Evolutionary conservation across 2,888 invertebrate genomes (phyloP).

Genomic region (Pristionchus mayeri): DNA sequence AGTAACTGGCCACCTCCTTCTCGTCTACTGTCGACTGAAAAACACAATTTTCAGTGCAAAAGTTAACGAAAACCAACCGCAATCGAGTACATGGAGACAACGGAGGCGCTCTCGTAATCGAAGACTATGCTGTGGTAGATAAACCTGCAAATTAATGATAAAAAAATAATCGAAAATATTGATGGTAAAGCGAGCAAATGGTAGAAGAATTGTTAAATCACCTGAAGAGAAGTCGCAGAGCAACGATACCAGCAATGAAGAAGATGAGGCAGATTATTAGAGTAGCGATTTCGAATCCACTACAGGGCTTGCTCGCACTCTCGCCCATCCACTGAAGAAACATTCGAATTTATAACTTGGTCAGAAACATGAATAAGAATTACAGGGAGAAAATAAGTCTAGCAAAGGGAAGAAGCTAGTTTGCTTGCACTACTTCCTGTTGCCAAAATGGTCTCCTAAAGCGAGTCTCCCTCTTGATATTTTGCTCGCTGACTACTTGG

Average conservation of each 20-base stretch:
- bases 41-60: background rate
- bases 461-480: no score
- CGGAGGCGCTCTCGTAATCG: slow-evolving; percentile 32
- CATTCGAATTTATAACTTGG: no score
- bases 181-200: background rate
- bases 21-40: slow-evolving; percentile 25
- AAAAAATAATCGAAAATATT: background rate
- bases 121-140: background rate
- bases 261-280: background rate
- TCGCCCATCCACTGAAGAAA: no score
- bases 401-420: no score
- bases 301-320: no score
- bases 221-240: background rate
- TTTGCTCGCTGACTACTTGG: background rate
- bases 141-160: background rate
- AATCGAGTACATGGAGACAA: slow-evolving; percentile 44
- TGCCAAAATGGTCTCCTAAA: no score
- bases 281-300: no score
- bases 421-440: no score
- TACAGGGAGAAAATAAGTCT: no score
- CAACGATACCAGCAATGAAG: background rate
- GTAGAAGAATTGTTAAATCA: background rate
- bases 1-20: background rate
- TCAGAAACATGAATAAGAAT: no score
- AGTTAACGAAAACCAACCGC: background rate